phyloP scores from a whole-genome alignment of 1,140 invertebrate genomes.

The Apis florea region DNA sequence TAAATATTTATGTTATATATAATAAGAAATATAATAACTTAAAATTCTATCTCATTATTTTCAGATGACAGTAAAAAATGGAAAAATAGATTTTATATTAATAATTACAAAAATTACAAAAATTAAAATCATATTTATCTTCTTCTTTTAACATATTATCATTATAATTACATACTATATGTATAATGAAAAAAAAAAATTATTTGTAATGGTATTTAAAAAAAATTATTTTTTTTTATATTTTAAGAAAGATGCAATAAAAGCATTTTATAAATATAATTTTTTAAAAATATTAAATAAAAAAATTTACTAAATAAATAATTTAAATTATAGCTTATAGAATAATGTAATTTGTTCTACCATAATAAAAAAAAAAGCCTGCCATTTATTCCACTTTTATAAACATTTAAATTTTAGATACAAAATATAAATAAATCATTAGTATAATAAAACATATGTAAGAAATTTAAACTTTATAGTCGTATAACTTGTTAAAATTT shows the following conservation, averaged over 20 bases:
- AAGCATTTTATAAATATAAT: slow-evolving; percentile 1
- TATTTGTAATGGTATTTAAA: not conserved
- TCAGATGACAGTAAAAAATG: not conserved
- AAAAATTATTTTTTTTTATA: slow-evolving; percentile 20
- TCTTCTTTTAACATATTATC: not conserved
- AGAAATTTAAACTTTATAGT: not conserved
- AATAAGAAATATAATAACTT: not conserved
- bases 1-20: not conserved
- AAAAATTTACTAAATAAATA: slow-evolving; percentile 18
- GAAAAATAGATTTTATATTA: slow-evolving; percentile 3
- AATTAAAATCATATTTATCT: not conserved
- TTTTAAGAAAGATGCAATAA: slow-evolving; percentile 29
- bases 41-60: slow-evolving; percentile 7
- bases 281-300: slow-evolving; percentile 12
- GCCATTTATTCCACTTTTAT: slow-evolving; percentile 4
- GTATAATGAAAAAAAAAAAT: not conserved
- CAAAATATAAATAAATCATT: slow-evolving; percentile 34
- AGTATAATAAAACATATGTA: slow-evolving; percentile 16
- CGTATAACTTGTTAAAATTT: not conserved
- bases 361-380: slow-evolving; percentile 33
- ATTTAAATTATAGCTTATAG: not conserved
- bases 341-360: not conserved
- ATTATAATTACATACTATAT: not conserved
- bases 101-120: not conserved
- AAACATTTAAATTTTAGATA: slow-evolving; percentile 10